phyloP scores from a whole-genome alignment of 2,888 invertebrate genomes.

The Limenitis camilla region DNA sequence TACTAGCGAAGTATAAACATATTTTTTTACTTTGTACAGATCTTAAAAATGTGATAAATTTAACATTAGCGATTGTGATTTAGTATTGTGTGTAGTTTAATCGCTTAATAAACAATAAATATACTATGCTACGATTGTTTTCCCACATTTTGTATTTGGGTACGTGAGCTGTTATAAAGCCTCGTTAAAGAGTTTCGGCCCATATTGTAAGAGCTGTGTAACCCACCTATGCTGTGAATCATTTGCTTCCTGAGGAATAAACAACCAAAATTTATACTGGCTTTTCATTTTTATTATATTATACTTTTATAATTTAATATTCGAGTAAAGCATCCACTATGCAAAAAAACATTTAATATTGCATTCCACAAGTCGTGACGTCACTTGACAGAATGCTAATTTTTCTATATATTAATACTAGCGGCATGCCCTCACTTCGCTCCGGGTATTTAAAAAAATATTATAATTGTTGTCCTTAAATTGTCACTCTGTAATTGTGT shows the following conservation, averaged over 20 bases:
- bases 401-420: too few species aligned
- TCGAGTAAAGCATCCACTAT: too few species aligned
- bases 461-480: too few species aligned
- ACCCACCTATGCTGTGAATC: constrained; percentile 75
- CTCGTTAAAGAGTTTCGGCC: constrained; percentile 59
- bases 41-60: constrained; percentile 73
- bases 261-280: constrained; percentile 63
- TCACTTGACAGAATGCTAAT: too few species aligned
- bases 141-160: constrained; percentile 67
- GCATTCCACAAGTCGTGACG: too few species aligned
- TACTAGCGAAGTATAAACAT: constrained; percentile 63
- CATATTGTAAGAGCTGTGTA: constrained; percentile 67
- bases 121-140: constrained; percentile 58
- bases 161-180: constrained; percentile 63
- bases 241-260: constrained; percentile 74
- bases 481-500: too few species aligned
- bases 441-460: too few species aligned
- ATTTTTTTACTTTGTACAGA: constrained; percentile 74
- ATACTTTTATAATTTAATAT: background rate
- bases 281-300: constrained; percentile 32
- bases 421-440: too few species aligned
- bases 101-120: constrained; percentile 63
- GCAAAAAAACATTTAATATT: too few species aligned
- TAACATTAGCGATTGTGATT: constrained; percentile 72
- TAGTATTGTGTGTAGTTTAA: constrained; percentile 68